These are phyloP conservation scores for Caenorhabditis sp. DNA, from an alignment of 2,888 invertebrate species.

Conservation along the genomic window DNA sequence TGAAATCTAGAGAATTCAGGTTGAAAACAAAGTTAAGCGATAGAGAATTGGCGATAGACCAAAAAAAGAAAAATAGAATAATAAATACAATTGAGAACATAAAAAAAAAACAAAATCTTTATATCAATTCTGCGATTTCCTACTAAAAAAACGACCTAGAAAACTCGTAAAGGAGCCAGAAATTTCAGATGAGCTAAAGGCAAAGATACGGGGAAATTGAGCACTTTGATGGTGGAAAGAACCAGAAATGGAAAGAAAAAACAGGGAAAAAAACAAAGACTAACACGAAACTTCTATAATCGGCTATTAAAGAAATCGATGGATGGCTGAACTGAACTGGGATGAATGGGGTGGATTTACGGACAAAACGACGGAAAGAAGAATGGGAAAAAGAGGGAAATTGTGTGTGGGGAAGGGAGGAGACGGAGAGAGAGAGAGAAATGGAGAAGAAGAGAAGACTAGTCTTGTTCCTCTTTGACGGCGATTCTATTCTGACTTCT, in stretches of 20 bases:
- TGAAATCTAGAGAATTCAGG: neutral
- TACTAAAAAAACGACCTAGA: neutral
- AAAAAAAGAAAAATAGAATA: neutral
- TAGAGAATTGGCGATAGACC: neutral
- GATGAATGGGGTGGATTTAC: too few relatives aligned
- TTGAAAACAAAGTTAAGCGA: slow-evolving; percentile 1
- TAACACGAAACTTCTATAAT: neutral
- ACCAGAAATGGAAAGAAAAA: neutral
- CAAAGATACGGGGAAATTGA: slow-evolving; percentile 2
- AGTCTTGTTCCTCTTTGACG: too few relatives aligned
- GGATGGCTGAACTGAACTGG: too few relatives aligned
- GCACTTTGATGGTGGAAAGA: neutral
- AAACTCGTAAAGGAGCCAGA: slow-evolving; percentile 9
- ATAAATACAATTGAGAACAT: too few relatives aligned
- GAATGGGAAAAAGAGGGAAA: too few relatives aligned
- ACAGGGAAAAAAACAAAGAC: neutral
- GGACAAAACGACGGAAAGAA: too few relatives aligned
- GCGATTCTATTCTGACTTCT: too few relatives aligned
- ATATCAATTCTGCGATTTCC: neutral
- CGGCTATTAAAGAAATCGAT: neutral
- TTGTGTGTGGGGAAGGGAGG: too few relatives aligned
- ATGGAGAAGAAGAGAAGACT: too few relatives aligned
- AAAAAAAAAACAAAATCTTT: too few relatives aligned
- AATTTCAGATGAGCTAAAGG: neutral
- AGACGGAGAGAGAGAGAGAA: too few relatives aligned